Evolutionary conservation across 2,797 vertebrate genomes (phyloP), one percentile per base, ranked within the genome.

Genomic region (Siniperca scherzeri): DNA sequence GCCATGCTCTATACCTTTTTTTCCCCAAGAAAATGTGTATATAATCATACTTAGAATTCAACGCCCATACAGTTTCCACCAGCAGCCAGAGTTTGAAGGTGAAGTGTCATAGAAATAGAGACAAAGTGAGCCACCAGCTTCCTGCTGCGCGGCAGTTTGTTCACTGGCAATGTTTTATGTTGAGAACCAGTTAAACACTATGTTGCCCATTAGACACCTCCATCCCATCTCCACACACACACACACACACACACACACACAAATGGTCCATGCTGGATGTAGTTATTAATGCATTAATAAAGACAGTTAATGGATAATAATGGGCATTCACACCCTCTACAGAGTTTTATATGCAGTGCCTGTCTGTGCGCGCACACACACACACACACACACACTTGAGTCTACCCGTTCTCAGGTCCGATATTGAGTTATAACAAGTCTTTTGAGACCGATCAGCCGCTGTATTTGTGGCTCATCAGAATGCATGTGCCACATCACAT

Each of bases 401-500:
- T n/a, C n/a, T n/a, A n/a, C n/a, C n/a, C 62, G 22, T 76, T 84
- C 83, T 87, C 86, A 52, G 73, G 82, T 78, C 64, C 33, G 12
- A 81, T 86, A 83, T 68, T 25, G 83, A 89, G 74, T 83, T 89
- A 74, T 88, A 92, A 93, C 88, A 89, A 91, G 91, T 82, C 91
- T 92, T 90, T 25, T 2, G 93, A 93, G 92, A 93, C 91, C 76
- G 40, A 91, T 92, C 85, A 85, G 83, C 74, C 33, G 53, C 82
- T 56, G 86, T 78, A 86, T 90, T 90, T 85, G 84, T 52, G 70
- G 86, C 90, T 89, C 87, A 93, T 94, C 90, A 91, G 90, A 87
- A 94, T 87, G 88, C 93, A 85, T 79, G 86, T 83, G 92, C 81
- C 88, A 90, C 88, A 87, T 93, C 93, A 87, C 87, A 93, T 94